Evolutionary conservation across 2,113 vertebrate genomes (phyloP), one percentile per base, ranked within the genome.

Genomic region (Pelecanus crispus): DNA sequence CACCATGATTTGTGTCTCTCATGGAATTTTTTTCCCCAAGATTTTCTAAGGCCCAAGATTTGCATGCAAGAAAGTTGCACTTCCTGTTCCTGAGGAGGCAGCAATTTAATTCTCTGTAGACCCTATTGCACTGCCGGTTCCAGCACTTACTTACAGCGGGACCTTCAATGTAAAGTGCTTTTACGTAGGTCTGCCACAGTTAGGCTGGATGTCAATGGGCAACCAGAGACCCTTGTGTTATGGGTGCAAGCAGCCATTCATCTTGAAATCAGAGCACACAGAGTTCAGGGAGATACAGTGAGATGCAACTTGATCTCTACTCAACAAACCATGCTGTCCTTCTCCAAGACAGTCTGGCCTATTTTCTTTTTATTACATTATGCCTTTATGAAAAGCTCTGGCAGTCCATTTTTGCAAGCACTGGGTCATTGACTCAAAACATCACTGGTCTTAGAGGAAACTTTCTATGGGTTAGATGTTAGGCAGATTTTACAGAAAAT

Each of bases 261-360:
- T 38, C 63, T 78, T 85, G 87, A 67, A 65, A 58, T 4, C 9
- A 34, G 85, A 85, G 36, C 65, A 72, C 34, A 38, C 11, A 7
- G 36, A 4, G 10, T 70, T 82, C 68, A 29, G 71, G 65, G 70
- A 84, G 62, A 83, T 53, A 50, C 49, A 14, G 53, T 18, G 59
- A 94, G 89, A 94, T 90, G 94, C 93, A 85, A 71, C 74, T 68
- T 96, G 92, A 95, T 92, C 92, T 97, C 96, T 90, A 75, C 42
- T 75, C 85, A 74, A 71, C 71, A 80, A 96, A 67, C 32, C 50
- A 38, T 53, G 75, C 52, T 34, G 73, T 74, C 72, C 80, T 36
- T 31, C 78, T 79, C 62, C 13, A n/a, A 42, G 67, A n/a, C 81
- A 86, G 31, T 56, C 73, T 92, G 95, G 93, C 90, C 94, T 95